Evolutionary conservation across 2,113 vertebrate genomes (phyloP), one percentile per base, ranked within the genome.

Genomic region (Aegotheles bennettii): DNA sequence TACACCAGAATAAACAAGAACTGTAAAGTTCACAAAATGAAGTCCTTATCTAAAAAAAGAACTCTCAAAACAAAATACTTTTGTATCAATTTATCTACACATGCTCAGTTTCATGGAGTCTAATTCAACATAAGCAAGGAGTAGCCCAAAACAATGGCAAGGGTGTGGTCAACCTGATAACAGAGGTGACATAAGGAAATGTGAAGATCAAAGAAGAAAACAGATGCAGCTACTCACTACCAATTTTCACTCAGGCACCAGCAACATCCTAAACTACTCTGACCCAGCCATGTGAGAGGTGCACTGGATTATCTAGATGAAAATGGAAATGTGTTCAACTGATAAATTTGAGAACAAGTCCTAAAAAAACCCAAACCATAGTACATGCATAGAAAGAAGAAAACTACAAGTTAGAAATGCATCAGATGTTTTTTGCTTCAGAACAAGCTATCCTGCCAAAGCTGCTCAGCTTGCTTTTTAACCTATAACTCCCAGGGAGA

Each of bases 271-370:
- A 54, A 82, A 38, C 11, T 42, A 4, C n/a, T 75, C 38, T 70
- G 19, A 50, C 3, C 7, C 35, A 63, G 19, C 4, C 29, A 7
- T 8, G 1, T n/a, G 13, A 82, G 6, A 63, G 5, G 3, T 56
- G 40, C 21, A 20, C 1, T 50, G 35, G 6, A 23, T 17, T 43
- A 64, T n/a, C 31, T n/a, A 57, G 12, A 23, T 54, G 26, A 59
- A 84, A 51, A 78, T 17, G 9, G 40, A 77, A 89, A 43, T 7
- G 5, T 54, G 7, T 17, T 70, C 48, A 89, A 81, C 4, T 15
- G 24, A 4, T 65, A 35, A 2, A 0, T 10, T 59, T 33, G n/a
- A 84, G 2, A 2, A 33, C 3, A 45, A 89, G 5, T 51, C 14
- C 17, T 56, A 24, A 43, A 77, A 61, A 47, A 43, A 8, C 1